These are phyloP conservation scores for Agonopterix alstromeriana DNA, from an alignment of 2,888 invertebrate genomes.

Conservation along the genomic window DNA sequence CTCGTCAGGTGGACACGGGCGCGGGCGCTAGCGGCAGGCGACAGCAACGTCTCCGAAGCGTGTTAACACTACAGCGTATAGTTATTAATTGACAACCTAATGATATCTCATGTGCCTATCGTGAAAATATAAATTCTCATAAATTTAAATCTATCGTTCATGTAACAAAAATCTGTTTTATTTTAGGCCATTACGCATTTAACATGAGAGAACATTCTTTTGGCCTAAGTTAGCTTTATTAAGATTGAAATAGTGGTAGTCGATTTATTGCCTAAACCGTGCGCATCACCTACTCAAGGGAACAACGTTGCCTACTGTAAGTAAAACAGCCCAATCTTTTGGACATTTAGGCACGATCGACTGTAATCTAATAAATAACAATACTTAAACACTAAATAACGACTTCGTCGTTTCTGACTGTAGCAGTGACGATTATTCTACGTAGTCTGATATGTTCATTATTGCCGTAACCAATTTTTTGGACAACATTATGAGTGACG, in stretches of 20 bases:
- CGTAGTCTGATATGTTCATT: constrained; percentile 63
- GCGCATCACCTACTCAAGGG: constrained; percentile 2
- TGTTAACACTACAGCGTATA: constrained; percentile 13
- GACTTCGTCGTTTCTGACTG: constrained; percentile 43
- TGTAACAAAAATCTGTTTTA: background rate
- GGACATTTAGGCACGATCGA: constrained; percentile 35
- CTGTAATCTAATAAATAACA: constrained; percentile 26
- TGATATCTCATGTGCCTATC: constrained; percentile 8
- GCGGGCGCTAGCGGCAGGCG: constrained; percentile 1
- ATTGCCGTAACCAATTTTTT: constrained; percentile 44
- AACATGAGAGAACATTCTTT: background rate
- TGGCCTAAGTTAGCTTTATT: background rate
- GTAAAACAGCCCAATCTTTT: constrained; percentile 11
- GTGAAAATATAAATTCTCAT: background rate
- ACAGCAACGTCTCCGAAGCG: constrained; percentile 11
- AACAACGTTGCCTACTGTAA: constrained; percentile 10
- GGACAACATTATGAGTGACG: constrained; percentile 16
- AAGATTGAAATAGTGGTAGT: background rate
- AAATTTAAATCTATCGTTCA: background rate
- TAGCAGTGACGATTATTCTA: constrained; percentile 40
- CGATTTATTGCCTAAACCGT: background rate
- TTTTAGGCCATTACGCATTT: constrained; percentile 12
- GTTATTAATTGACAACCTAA: constrained; percentile 18
- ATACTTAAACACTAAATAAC: constrained; percentile 55
- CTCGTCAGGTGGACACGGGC: background rate